These are phyloP conservation scores for Spinus olivaceus DNA, from an alignment of 2,797 vertebrate species.

Conservation along the genomic window DNA sequence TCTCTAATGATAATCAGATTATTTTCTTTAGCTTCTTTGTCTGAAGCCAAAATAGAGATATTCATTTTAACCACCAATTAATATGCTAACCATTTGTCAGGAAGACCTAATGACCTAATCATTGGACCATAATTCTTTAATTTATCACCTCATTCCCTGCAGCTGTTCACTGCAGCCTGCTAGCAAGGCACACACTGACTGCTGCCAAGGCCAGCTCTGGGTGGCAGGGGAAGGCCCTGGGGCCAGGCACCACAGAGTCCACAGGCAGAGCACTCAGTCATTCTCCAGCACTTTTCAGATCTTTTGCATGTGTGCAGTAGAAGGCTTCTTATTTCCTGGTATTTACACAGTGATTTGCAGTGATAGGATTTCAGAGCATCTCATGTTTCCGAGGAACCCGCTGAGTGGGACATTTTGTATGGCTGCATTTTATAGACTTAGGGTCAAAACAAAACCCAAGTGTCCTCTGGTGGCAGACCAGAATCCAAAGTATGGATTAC, in stretches of 20 bases:
- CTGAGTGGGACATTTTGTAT: not conserved
- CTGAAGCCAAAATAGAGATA: constrained; percentile 36
- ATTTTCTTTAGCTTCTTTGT: not conserved
- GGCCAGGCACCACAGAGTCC: not conserved
- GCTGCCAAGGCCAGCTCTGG: not conserved
- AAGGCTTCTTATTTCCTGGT: not conserved
- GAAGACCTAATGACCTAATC: constrained; percentile 62
- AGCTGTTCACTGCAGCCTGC: constrained; percentile 41
- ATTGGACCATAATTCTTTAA: constrained; percentile 48
- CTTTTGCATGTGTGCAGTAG: not conserved
- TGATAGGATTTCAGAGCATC: not conserved
- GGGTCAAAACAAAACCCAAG: not conserved
- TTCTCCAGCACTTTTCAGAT: constrained; percentile 4
- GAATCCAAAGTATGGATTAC: not conserved
- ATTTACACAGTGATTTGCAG: not conserved
- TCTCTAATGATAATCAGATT: not conserved
- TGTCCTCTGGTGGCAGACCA: not conserved
- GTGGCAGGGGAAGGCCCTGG: not conserved
- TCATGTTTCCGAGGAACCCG: not conserved
- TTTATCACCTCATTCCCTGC: constrained; percentile 27
- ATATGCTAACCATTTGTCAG: constrained; percentile 55
- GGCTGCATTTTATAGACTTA: not conserved
- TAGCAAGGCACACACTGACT: not conserved
- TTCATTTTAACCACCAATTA: constrained; percentile 62
- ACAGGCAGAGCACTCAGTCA: not conserved